Percentiles rank a stretch among this genome's conserved stretches.
These are phyloP conservation scores for Elegia similella DNA, from an alignment of 2,888 invertebrate species.

Conservation along the genomic window DNA sequence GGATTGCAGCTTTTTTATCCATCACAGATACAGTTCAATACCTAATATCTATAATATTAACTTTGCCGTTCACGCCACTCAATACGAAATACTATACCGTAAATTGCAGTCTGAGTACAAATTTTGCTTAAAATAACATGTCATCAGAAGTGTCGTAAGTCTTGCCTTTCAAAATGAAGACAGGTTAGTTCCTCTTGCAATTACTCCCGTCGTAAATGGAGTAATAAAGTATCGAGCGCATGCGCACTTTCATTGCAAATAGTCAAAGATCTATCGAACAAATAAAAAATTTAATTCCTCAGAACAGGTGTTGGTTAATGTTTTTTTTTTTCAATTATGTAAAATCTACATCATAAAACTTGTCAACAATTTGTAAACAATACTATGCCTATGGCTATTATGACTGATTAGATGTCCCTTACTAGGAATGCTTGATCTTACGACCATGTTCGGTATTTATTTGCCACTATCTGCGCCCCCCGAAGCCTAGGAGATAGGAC, in stretches of 20 bases:
- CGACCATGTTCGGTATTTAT: too few species aligned
- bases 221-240: constrained; percentile 24
- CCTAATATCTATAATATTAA: constrained; percentile 1
- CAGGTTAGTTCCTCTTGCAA: constrained; percentile 21
- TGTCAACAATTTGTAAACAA: too few species aligned
- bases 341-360: too few species aligned
- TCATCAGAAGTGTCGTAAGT: constrained; percentile 21
- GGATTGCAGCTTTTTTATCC: background rate
- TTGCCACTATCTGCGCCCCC: too few species aligned
- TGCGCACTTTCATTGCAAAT: constrained; percentile 18
- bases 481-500: too few species aligned
- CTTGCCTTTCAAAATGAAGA: constrained; percentile 23
- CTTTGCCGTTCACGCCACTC: constrained; percentile 1
- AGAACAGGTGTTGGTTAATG: too few species aligned
- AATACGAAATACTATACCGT: constrained; percentile 5
- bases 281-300: too few species aligned
- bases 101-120: constrained; percentile 2
- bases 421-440: too few species aligned
- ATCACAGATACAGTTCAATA: background rate
- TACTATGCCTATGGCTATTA: too few species aligned
- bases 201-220: constrained; percentile 25
- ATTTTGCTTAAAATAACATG: constrained; percentile 17
- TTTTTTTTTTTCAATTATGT: too few species aligned
- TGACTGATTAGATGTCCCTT: too few species aligned
- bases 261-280: background rate